Conservation (phyloP, 2,113 vertebrate genomes). For the Bos indicus region DNA sequence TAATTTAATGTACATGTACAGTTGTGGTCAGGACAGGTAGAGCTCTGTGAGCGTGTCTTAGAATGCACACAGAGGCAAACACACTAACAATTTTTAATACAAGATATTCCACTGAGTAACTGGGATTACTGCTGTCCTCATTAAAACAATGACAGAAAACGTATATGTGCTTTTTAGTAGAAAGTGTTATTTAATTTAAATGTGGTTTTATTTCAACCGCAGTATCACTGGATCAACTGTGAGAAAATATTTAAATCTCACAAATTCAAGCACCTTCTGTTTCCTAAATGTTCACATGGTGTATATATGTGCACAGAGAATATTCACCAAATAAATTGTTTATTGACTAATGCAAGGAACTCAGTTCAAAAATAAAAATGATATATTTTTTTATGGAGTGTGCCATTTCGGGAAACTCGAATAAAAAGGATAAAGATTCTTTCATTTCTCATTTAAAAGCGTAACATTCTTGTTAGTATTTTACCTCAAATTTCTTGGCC, state of each 20-base stretch:
- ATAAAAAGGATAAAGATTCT: constrained; percentile 50
- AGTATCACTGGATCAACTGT: constrained; percentile 66
- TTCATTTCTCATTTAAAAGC: constrained; percentile 50
- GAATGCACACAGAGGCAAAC: neutral
- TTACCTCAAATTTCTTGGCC: constrained; percentile 51
- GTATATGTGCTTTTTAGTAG: constrained; percentile 37
- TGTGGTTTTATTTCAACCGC: constrained; percentile 65
- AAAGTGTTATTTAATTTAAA: constrained; percentile 51
- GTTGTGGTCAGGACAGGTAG: neutral
- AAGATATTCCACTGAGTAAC: neutral
- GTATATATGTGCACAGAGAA: constrained; percentile 40
- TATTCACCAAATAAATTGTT: constrained; percentile 66
- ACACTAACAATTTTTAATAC: neutral
- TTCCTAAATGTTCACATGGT: constrained; percentile 59
- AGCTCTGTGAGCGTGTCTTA: neutral
- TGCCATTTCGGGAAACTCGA: constrained; percentile 15
- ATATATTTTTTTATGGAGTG: neutral
- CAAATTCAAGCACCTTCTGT: constrained; percentile 70
- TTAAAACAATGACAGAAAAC: constrained; percentile 56
- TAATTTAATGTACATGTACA: neutral
- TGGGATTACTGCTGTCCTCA: neutral
- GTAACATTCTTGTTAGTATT: constrained; percentile 45
- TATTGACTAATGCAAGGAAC: constrained; percentile 60
- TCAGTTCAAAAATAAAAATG: constrained; percentile 60
- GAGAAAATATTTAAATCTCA: constrained; percentile 73